phyloP scores from a whole-genome alignment of 1,140 invertebrate species.

The fruit fly (Drosophila melanogaster) region Release_6_plus_ISO1_MT NT_033779.5:12304501-12305000 shows the following conservation, averaged over 20 bases:
- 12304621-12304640: not conserved
- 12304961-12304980: not conserved
- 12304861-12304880: constrained; percentile 70
- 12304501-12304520: constrained; percentile 77
- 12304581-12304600: constrained; percentile 93
- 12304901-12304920: constrained; percentile 71
- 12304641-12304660: too few relatives aligned
- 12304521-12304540: constrained; percentile 83
- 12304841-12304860: constrained; percentile 4
- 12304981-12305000: not conserved
- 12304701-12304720: too few relatives aligned
- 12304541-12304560: constrained; percentile 87
- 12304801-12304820: not conserved
- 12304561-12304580: constrained; percentile 88
- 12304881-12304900: constrained; percentile 76
- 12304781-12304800: not conserved
- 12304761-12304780: not conserved
- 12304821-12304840: not conserved
- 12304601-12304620: constrained; percentile 1
- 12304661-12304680: too few relatives aligned
- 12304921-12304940: constrained; percentile 45
- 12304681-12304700: too few relatives aligned
- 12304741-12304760: too few relatives aligned
- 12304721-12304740: not conserved
- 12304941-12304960: constrained; percentile 39